Evolutionary conservation across 2,113 vertebrate species (phyloP).

Genomic region (Alethe castanea): DNA sequence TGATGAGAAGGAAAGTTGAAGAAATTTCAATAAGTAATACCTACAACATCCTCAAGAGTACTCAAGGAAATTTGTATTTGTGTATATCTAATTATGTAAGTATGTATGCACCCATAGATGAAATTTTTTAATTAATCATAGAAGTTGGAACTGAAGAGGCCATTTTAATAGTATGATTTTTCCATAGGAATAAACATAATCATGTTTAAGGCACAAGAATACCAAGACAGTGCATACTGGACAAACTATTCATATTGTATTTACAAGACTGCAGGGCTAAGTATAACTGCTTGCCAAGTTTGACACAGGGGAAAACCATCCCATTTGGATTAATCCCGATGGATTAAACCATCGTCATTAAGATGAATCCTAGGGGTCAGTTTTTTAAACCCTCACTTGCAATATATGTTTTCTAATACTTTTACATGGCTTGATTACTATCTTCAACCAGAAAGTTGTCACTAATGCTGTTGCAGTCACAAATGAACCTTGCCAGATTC

Average conservation of each 20-base stretch:
- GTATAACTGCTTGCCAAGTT: background rate
- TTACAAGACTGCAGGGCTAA: background rate
- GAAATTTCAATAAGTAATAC: background rate
- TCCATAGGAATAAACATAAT: rapidly evolving
- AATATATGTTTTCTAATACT: background rate
- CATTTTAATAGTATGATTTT: background rate
- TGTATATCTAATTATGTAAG: background rate
- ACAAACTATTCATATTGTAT: rapidly evolving
- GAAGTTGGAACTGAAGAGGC: background rate
- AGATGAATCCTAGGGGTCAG: background rate
- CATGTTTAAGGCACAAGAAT: background rate
- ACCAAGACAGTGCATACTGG: rapidly evolving
- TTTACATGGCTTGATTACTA: background rate
- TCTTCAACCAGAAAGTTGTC: background rate
- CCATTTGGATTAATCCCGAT: too few relatives aligned
- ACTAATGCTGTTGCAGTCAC: background rate
- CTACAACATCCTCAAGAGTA: background rate
- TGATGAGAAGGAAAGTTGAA: background rate
- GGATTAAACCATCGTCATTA: background rate
- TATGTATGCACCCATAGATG: background rate
- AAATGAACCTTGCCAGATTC: background rate
- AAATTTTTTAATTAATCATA: background rate
- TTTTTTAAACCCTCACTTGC: background rate
- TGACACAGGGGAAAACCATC: background rate
- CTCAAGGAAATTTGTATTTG: background rate